Percentiles rank a stretch among this genome's conserved stretches.
phyloP scores from a whole-genome alignment of 2,113 vertebrate species.

The Macroglossus sobrinus region DNA sequence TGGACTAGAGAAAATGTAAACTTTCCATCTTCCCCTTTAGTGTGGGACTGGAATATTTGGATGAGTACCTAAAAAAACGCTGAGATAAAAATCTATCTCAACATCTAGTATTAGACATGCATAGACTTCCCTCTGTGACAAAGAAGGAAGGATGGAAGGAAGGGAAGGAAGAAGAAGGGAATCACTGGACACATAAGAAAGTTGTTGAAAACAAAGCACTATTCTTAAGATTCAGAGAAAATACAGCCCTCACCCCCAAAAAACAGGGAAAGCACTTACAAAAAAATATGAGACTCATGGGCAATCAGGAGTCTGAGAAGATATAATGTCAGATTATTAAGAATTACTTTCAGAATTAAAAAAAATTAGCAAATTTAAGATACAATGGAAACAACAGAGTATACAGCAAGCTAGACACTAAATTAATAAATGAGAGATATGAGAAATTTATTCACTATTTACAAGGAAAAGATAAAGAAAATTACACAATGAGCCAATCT shows the following conservation, averaged over 20 bases:
- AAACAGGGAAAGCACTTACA: neutral
- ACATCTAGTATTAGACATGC: neutral
- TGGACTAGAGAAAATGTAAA: neutral
- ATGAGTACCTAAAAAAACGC: neutral
- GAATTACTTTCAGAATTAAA: neutral
- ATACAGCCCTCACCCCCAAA: neutral
- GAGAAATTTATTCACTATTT: neutral
- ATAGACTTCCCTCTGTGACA: neutral
- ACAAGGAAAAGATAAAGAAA: neutral
- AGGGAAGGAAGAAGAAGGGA: neutral
- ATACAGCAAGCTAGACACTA: neutral
- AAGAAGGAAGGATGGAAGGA: neutral
- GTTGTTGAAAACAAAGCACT: neutral
- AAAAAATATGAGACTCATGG: neutral
- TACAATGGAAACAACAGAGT: neutral
- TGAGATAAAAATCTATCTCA: neutral
- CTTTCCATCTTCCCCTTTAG: neutral
- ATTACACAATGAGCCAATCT: neutral
- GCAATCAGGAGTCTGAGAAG: neutral
- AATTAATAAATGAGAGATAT: neutral
- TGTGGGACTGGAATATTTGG: neutral
- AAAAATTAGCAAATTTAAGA: neutral
- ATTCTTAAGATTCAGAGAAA: constrained; percentile 21
- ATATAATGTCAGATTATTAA: neutral
- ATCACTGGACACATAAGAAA: neutral